Conservation (phyloP, 2,797 vertebrate genomes). For the Brotula barbata region DNA sequence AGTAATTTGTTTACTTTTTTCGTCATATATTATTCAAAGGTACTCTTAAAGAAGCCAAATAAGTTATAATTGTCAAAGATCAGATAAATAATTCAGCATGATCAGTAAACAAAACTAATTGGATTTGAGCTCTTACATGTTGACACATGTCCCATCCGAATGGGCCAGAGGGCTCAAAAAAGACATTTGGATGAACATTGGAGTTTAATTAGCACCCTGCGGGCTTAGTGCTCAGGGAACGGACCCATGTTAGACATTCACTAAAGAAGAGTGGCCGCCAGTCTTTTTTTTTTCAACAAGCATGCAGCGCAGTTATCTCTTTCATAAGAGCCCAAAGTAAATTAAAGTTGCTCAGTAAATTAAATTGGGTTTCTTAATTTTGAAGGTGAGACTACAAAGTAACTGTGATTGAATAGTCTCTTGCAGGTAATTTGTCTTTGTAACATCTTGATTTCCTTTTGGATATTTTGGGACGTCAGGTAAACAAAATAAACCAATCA, state of each 20-base stretch:
- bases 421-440: constrained; percentile 39
- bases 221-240: constrained; percentile 81
- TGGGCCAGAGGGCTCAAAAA: constrained; percentile 83
- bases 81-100: constrained; percentile 67
- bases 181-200: constrained; percentile 90
- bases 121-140: constrained; percentile 76
- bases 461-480: constrained; percentile 43
- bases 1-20: too few species aligned
- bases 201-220: constrained; percentile 95
- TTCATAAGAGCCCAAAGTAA: constrained; percentile 53
- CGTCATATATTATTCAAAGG: too few species aligned
- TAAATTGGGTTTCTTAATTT: constrained; percentile 50
- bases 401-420: constrained; percentile 51
- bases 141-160: constrained; percentile 81
- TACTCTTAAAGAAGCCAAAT: too few species aligned
- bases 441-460: constrained; percentile 45
- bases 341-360: constrained; percentile 42
- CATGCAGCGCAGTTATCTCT: constrained; percentile 35
- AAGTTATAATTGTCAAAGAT: constrained; percentile 30
- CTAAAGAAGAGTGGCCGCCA: constrained; percentile 79
- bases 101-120: constrained; percentile 64
- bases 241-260: constrained; percentile 77
- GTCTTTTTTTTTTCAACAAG: constrained; percentile 50
- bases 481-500: constrained; percentile 57
- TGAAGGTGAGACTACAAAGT: constrained; percentile 64